Evolutionary conservation across 2,797 vertebrate genomes (phyloP).

Genomic region (Australoheros facetus): DNA sequence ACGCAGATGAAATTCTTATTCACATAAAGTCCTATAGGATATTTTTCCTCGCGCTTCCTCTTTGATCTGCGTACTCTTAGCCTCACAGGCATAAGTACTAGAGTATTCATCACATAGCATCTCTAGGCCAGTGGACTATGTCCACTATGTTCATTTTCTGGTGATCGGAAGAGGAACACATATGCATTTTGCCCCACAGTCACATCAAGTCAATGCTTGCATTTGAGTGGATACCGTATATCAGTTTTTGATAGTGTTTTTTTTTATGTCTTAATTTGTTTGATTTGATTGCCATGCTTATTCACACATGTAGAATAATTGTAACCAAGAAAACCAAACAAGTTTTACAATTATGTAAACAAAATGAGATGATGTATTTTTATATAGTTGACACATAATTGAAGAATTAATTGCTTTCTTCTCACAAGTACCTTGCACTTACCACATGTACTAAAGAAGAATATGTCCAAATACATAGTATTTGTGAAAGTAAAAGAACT

Average conservation of each 20-base stretch:
- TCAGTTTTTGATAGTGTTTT: constrained; percentile 49
- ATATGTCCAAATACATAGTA: constrained; percentile 84
- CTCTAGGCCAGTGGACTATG: constrained; percentile 18
- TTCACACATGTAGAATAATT: constrained; percentile 71
- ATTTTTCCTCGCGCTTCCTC: constrained; percentile 61
- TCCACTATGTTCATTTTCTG: constrained; percentile 27
- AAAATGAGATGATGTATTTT: constrained; percentile 83
- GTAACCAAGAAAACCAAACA: constrained; percentile 78
- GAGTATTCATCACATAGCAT: constrained; percentile 20
- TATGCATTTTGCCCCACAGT: constrained; percentile 30
- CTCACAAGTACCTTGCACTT: constrained; percentile 90
- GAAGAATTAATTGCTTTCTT: constrained; percentile 81
- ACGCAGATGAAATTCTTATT: constrained; percentile 51
- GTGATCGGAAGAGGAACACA: constrained; percentile 11
- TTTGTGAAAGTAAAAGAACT: constrained; percentile 86
- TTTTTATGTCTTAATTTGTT: constrained; percentile 58
- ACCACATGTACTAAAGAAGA: constrained; percentile 86
- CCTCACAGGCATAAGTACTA: constrained; percentile 26
- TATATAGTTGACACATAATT: constrained; percentile 85
- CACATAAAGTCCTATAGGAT: constrained; percentile 37
- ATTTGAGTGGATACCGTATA: constrained; percentile 39
- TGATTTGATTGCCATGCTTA: constrained; percentile 67
- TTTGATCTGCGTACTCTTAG: constrained; percentile 48
- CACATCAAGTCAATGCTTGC: constrained; percentile 35
- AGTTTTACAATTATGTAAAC: constrained; percentile 80